A percentile compares a stretch with the other conserved stretches of the same genome.
These are phyloP conservation scores for Metridium senile DNA, from an alignment of 92 coral and sea anemone species.

Conservation along the genomic window DNA sequence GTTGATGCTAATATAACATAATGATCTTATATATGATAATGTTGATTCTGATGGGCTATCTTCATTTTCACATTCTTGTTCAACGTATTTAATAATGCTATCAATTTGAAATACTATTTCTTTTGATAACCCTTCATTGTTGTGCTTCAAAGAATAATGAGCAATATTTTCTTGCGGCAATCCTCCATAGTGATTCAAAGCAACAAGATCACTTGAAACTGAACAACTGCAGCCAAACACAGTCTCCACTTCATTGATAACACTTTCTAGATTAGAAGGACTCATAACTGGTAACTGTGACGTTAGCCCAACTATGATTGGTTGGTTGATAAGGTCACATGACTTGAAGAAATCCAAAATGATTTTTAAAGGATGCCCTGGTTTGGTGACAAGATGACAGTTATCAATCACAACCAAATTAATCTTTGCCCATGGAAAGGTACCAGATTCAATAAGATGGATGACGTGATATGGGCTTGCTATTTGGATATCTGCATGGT, in stretches of 20 bases:
- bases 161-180: conserved; percentile 42
- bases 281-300: conserved; percentile 36
- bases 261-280: conserved; percentile 37
- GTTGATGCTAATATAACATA: conserved; percentile 44
- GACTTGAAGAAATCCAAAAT: conserved; percentile 8
- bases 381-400: conserved; percentile 28
- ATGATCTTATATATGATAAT: conserved; percentile 9
- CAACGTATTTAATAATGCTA: conserved; percentile 36
- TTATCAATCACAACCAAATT: conserved; percentile 48
- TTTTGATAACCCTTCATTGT: conserved; percentile 12
- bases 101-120: conserved; percentile 30
- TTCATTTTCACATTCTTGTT: neutral
- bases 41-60: neutral
- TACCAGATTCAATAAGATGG: conserved; percentile 21
- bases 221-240: conserved; percentile 50
- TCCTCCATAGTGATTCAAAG: conserved; percentile 81
- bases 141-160: conserved; percentile 24
- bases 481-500: neutral
- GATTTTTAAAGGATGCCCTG: neutral
- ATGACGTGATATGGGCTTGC: conserved; percentile 2
- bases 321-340: conserved; percentile 3
- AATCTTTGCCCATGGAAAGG: conserved; percentile 14
- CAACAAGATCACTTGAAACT: conserved; percentile 78
- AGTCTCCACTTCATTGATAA: conserved; percentile 41
- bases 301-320: conserved; percentile 65